Percentiles rank a stretch among this genome's conserved stretches.
These are phyloP conservation scores for Holocentrus rufus DNA, from an alignment of 2,797 vertebrate genomes.

Conservation along the genomic window DNA sequence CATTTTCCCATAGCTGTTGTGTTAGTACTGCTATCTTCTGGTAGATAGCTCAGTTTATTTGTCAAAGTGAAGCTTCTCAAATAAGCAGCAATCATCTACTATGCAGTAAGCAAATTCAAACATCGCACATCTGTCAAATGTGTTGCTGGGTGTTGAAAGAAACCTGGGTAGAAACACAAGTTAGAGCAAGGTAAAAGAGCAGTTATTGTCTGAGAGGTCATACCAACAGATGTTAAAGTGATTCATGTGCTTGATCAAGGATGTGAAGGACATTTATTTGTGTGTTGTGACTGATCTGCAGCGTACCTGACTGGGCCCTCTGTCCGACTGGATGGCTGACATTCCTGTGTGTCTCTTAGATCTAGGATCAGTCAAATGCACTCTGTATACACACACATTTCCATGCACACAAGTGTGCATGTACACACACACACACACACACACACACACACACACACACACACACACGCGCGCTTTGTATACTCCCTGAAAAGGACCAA, in stretches of 20 bases:
- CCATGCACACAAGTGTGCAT: background rate
- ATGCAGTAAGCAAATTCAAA: conserved; percentile 11
- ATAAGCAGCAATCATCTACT: conserved; percentile 14
- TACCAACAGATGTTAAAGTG: conserved; percentile 49
- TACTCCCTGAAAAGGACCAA: conserved; percentile 15
- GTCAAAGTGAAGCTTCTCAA: conserved; percentile 17
- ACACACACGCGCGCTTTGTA: no score
- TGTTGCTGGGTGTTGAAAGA: conserved; percentile 35
- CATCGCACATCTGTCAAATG: conserved; percentile 29
- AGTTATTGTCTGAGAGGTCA: conserved; percentile 28
- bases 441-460: conserved; percentile 11
- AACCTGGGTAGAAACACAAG: conserved; percentile 16
- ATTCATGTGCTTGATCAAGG: conserved; percentile 31
- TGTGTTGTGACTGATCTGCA: conserved; percentile 37
- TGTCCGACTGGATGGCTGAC: conserved; percentile 32
- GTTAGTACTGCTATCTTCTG: conserved; percentile 11
- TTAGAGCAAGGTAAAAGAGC: conserved; percentile 2
- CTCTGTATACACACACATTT: background rate
- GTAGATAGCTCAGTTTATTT: conserved; percentile 8
- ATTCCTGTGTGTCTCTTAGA: conserved; percentile 52
- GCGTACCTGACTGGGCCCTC: conserved; percentile 33
- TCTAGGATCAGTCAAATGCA: conserved; percentile 36
- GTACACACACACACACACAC: conserved; percentile 15
- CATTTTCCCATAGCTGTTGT: conserved; percentile 1
- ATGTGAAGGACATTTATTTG: conserved; percentile 51